Percentiles rank a stretch among this genome's conserved stretches.
Conservation (phyloP, 2,113 vertebrate genomes). For the Dascyllus trimaculatus region DNA sequence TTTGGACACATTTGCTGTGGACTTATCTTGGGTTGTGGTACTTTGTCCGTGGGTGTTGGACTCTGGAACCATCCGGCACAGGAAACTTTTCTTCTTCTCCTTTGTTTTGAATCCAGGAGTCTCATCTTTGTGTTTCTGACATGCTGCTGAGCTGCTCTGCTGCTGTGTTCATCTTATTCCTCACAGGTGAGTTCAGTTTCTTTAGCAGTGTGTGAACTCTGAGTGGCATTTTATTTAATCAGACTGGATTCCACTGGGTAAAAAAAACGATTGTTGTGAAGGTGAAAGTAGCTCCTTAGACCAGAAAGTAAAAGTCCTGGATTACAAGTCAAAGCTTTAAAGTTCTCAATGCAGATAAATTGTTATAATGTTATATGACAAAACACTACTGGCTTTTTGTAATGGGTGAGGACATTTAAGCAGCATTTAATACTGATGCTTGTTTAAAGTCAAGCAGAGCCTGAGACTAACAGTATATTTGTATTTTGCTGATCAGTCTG, state of each 20-base stretch:
- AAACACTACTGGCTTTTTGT: no score
- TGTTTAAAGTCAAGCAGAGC: background rate
- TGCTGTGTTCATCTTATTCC: conserved; percentile 50
- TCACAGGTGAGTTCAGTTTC: conserved; percentile 58
- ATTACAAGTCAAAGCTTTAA: no score
- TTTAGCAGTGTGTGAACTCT: background rate
- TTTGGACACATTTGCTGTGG: background rate
- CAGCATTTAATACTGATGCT: background rate
- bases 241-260: background rate
- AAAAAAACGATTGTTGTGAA: background rate
- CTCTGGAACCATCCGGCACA: background rate
- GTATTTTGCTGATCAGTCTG: background rate
- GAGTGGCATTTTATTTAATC: background rate
- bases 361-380: no score
- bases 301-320: no score
- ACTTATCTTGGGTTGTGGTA: background rate
- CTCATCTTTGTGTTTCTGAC: conserved; percentile 26
- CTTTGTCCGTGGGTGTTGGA: background rate
- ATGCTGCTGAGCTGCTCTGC: conserved; percentile 58
- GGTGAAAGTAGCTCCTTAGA: background rate
- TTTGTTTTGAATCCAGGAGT: background rate
- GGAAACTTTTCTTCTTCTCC: background rate
- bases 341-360: no score
- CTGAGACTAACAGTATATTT: background rate
- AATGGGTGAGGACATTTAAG: no score